Evolutionary conservation across 2,888 invertebrate species (phyloP).

Genomic region (Celastrina argiolus): DNA sequence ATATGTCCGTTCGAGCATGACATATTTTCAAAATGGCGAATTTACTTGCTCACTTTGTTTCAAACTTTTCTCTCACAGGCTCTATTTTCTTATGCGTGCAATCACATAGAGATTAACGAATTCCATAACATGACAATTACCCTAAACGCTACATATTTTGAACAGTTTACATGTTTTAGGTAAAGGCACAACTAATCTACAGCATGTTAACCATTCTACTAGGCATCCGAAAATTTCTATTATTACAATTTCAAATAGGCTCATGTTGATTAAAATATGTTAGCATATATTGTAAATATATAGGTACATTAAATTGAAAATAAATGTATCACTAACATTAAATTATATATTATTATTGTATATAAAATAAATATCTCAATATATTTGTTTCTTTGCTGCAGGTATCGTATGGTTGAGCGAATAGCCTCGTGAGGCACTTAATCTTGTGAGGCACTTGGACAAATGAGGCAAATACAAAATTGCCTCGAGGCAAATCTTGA

Average conservation of each 20-base stretch:
- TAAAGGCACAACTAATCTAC: not conserved
- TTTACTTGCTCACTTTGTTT: not conserved
- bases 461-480: not conserved
- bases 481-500: not conserved
- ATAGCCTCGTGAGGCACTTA: conserved; percentile 3
- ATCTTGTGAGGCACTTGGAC: conserved; percentile 3
- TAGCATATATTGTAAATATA: not conserved
- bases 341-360: conserved; percentile 5
- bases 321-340: not conserved
- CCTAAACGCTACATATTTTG: not conserved
- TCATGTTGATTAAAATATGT: not conserved
- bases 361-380: not conserved
- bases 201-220: not conserved
- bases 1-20: not conserved
- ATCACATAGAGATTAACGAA: not conserved
- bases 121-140: not conserved
- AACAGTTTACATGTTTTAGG: not conserved
- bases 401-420: not conserved
- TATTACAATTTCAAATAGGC: not conserved
- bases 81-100: not conserved
- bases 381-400: not conserved
- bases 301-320: not conserved
- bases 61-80: no score
- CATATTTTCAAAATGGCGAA: not conserved
- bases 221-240: not conserved